These are phyloP conservation scores for Ceraclea dissimilis DNA, from an alignment of 2,888 invertebrate genomes.

Conservation along the genomic window DNA sequence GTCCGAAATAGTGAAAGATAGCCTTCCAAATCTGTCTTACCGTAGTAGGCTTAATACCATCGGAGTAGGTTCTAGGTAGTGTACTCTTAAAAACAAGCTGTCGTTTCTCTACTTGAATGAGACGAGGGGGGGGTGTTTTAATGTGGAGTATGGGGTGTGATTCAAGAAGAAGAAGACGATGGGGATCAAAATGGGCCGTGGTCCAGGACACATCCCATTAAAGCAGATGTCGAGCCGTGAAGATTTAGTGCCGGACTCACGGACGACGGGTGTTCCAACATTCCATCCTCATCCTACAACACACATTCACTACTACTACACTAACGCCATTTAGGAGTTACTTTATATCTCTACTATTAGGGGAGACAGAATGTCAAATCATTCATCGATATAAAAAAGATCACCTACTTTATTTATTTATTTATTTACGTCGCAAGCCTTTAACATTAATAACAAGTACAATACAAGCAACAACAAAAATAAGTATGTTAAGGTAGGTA, in stretches of 20 bases:
- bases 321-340: conserved; percentile 22
- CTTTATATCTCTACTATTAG: conserved; percentile 20
- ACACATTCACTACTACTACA: conserved; percentile 3
- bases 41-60: too few species aligned
- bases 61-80: too few species aligned
- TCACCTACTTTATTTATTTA: too few species aligned
- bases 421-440: too few species aligned
- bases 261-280: conserved; percentile 24
- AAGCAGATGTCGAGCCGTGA: conserved; percentile 28
- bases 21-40: too few species aligned
- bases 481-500: too few species aligned
- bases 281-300: conserved; percentile 20
- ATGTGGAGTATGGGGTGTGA: conserved; percentile 1
- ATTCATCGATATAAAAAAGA: too few species aligned
- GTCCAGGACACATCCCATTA: conserved; percentile 34
- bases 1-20: too few species aligned
- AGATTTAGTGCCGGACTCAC: conserved; percentile 26
- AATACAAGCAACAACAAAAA: too few species aligned
- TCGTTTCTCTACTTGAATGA: conserved; percentile 21
- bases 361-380: background rate
- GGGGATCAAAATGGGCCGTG: conserved; percentile 20
- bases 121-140: conserved; percentile 8
- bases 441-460: too few species aligned
- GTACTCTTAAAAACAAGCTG: conserved; percentile 25
- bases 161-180: background rate